These are phyloP conservation scores for Poicephalus meyeri DNA, from an alignment of 2,113 vertebrate genomes.

Conservation along the genomic window DNA sequence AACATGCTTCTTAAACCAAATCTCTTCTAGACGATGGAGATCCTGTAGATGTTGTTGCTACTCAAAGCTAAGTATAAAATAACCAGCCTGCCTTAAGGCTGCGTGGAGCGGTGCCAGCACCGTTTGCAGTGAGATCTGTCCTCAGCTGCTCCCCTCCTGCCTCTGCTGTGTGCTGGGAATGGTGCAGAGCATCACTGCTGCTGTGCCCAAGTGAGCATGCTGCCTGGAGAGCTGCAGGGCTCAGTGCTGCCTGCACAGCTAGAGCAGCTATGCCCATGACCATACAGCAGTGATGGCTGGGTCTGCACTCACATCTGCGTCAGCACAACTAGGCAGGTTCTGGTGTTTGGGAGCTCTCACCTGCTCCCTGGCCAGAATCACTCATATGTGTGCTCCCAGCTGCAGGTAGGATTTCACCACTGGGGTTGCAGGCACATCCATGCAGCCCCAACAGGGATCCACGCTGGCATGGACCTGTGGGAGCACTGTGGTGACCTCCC, in stretches of 20 bases:
- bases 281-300: fast-evolving
- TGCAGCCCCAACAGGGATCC: not conserved
- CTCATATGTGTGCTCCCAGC: fast-evolving
- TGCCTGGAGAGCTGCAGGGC: not conserved
- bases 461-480: fast-evolving
- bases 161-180: not conserved
- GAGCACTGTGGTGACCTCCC: fast-evolving
- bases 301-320: not conserved
- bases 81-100: not conserved
- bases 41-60: not conserved
- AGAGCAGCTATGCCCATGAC: not conserved
- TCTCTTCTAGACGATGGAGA: not conserved
- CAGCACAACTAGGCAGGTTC: not conserved
- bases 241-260: fast-evolving
- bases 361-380: not conserved
- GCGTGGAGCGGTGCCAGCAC: not conserved
- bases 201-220: not conserved
- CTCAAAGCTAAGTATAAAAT: not conserved
- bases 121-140: not conserved
- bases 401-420: not conserved
- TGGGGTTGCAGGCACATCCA: not conserved
- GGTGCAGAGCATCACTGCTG: not conserved
- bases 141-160: not conserved
- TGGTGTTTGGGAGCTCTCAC: not conserved
- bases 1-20: not conserved